Evolutionary conservation across 2,888 invertebrate genomes (phyloP).

Genomic region (Fabriciana adippe): DNA sequence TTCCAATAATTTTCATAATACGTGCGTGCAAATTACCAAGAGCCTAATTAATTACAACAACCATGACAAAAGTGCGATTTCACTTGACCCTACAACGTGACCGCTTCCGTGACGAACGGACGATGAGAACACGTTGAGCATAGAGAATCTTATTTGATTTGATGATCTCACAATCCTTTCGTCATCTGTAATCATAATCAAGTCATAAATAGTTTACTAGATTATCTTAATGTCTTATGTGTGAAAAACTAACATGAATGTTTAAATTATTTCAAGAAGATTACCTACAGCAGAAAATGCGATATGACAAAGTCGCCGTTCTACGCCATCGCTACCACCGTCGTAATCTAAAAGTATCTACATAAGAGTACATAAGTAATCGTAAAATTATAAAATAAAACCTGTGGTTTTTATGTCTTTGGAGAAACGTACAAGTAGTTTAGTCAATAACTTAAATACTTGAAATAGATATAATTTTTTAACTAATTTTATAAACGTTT

Average conservation of each 20-base stretch:
- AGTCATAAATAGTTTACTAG: background rate
- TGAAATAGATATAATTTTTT: too few relatives aligned
- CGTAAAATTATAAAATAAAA: too few relatives aligned
- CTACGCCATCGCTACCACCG: too few relatives aligned
- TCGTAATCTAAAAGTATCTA: too few relatives aligned
- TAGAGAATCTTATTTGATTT: conserved; percentile 25
- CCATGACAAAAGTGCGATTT: conserved; percentile 3
- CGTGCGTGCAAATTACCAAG: conserved; percentile 1
- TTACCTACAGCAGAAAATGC: too few relatives aligned
- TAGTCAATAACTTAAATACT: too few relatives aligned
- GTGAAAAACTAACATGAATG: conserved; percentile 2
- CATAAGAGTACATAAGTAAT: too few relatives aligned
- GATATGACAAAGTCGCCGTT: too few relatives aligned
- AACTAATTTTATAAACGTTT: too few relatives aligned
- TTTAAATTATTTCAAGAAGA: too few relatives aligned
- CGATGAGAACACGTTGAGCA: conserved; percentile 19
- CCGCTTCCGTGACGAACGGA: conserved; percentile 16
- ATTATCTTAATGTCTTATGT: background rate
- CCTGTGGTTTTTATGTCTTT: too few relatives aligned
- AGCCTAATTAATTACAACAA: conserved; percentile 1
- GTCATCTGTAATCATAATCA: background rate
- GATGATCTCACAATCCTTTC: conserved; percentile 23
- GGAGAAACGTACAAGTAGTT: too few relatives aligned
- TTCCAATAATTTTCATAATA: background rate
- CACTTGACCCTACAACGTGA: conserved; percentile 26